These are phyloP conservation scores for Arenaria interpres DNA, from an alignment of 2,113 vertebrate species.

Conservation along the genomic window DNA sequence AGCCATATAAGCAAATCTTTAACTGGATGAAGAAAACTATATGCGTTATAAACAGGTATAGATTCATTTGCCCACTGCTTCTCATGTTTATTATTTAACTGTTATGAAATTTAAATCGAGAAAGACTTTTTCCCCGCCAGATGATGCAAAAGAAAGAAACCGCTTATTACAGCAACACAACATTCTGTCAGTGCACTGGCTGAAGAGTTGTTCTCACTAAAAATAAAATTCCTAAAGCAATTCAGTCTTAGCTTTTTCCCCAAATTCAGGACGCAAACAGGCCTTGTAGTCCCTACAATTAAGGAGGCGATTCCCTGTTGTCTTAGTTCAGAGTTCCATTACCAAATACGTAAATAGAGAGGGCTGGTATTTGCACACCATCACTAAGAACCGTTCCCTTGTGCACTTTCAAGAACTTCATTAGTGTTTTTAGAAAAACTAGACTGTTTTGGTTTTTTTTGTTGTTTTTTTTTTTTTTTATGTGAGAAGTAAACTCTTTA, in stretches of 20 bases:
- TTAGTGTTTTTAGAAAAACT: neutral
- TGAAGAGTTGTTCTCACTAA: neutral
- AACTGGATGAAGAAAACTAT: neutral
- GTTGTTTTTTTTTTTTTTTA: fast-evolving
- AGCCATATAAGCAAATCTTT: neutral
- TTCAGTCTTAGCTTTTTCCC: neutral
- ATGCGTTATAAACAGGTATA: neutral
- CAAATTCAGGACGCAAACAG: neutral
- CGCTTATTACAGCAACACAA: fast-evolving
- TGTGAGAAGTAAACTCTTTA: neutral
- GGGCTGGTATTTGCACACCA: neutral
- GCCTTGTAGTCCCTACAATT: neutral
- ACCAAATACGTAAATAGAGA: neutral
- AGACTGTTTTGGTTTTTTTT: neutral
- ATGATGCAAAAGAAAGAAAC: neutral
- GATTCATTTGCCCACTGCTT: neutral
- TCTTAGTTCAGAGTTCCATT: neutral
- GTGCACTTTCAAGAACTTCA: neutral
- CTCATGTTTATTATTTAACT: neutral
- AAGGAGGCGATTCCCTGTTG: neutral
- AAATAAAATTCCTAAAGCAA: neutral
- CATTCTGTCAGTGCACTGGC: neutral
- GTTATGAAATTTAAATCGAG: neutral
- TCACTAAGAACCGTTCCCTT: neutral
- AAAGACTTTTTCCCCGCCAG: neutral